These are phyloP conservation scores for Brachirus orientalis DNA, from an alignment of 2,113 vertebrate genomes.

Conservation along the genomic window DNA sequence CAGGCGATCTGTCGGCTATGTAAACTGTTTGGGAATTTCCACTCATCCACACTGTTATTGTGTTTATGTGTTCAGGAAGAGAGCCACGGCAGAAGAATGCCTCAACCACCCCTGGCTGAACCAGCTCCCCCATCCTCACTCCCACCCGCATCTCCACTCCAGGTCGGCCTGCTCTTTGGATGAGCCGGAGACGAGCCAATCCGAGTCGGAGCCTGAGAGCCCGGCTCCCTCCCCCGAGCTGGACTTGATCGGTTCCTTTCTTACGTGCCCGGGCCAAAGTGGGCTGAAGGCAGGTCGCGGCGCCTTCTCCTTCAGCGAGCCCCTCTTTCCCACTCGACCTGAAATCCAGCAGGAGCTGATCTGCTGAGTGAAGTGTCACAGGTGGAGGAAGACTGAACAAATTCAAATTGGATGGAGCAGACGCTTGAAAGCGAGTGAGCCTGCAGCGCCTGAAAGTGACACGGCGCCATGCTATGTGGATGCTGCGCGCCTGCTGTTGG, in stretches of 20 bases:
- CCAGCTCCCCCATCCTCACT: slow-evolving; percentile 32
- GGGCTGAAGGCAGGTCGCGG: slow-evolving; percentile 78
- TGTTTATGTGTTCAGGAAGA: slow-evolving; percentile 77
- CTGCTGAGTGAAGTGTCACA: slow-evolving; percentile 68
- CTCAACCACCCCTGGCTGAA: slow-evolving; percentile 84
- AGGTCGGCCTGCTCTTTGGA: slow-evolving; percentile 58
- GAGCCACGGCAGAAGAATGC: slow-evolving; percentile 83
- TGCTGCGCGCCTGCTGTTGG: slow-evolving; percentile 34
- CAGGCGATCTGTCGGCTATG: slow-evolving; percentile 33
- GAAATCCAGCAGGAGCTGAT: slow-evolving; percentile 84
- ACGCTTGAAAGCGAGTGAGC: slow-evolving; percentile 33
- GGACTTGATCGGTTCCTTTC: slow-evolving; percentile 74
- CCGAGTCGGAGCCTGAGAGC: slow-evolving; percentile 82
- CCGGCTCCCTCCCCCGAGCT: slow-evolving; percentile 76
- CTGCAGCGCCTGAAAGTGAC: slow-evolving; percentile 25
- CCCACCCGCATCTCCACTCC: slow-evolving; percentile 50
- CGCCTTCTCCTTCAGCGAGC: slow-evolving; percentile 79
- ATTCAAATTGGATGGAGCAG: slow-evolving; percentile 11
- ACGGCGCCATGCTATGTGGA: slow-evolving; percentile 30
- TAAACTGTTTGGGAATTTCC: slow-evolving; percentile 64
- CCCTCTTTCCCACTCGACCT: slow-evolving; percentile 68
- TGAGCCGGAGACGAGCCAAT: slow-evolving; percentile 79
- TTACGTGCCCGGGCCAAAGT: slow-evolving; percentile 71
- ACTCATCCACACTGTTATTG: slow-evolving; percentile 59
- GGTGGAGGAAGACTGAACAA: slow-evolving; percentile 3